phyloP scores from a whole-genome alignment of 2,888 invertebrate genomes.

The Amphipyra berbera region DNA sequence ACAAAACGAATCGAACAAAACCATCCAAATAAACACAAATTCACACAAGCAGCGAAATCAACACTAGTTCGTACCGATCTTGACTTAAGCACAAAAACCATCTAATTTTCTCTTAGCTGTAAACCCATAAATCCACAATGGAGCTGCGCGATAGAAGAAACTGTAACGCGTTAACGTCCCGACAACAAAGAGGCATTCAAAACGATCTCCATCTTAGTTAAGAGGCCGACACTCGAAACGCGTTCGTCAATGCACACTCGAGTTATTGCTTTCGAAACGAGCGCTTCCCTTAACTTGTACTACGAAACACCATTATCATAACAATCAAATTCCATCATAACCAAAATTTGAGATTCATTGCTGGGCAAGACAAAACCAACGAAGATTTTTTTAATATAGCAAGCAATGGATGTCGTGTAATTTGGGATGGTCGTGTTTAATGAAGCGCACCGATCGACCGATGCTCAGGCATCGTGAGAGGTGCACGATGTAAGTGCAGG shows the following conservation, averaged over 20 bases:
- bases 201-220: constrained; percentile 82
- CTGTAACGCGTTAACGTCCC: constrained; percentile 66
- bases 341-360: constrained; percentile 14
- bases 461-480: constrained; percentile 66
- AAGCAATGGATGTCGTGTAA: constrained; percentile 49
- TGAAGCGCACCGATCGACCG: constrained; percentile 63
- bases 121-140: constrained; percentile 56
- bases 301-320: constrained; percentile 12
- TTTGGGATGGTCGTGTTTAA: constrained; percentile 51
- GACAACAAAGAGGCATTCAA: constrained; percentile 79
- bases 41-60: constrained; percentile 2
- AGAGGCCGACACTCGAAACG: constrained; percentile 80
- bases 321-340: background rate
- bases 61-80: constrained; percentile 9
- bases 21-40: background rate
- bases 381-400: background rate
- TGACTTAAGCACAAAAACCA: constrained; percentile 53
- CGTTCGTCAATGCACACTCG: constrained; percentile 85
- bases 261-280: constrained; percentile 82
- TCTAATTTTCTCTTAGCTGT: constrained; percentile 58
- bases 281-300: constrained; percentile 70
- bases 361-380: background rate
- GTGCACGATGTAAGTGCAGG: constrained; percentile 78
- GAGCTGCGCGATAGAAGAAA: constrained; percentile 54
- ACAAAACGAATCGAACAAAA: background rate